A percentile compares a stretch with the other conserved stretches of the same genome.
Evolutionary conservation across 2,113 vertebrate genomes (phyloP).

Genomic region (Bufo bufo): DNA sequence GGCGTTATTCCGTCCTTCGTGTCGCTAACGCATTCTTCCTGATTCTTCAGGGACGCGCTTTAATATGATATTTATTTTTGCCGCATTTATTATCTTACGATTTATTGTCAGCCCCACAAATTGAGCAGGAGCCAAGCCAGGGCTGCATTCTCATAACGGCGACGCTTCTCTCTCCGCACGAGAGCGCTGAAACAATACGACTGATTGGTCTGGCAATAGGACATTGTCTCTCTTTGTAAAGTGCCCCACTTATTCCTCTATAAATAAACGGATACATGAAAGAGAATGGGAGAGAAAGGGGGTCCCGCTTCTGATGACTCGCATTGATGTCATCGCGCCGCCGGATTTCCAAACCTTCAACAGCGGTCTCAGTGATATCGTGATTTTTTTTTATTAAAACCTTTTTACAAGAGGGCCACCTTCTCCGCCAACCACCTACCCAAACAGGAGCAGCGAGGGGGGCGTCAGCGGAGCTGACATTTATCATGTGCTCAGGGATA

Average conservation of each 20-base stretch:
- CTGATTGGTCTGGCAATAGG: constrained; percentile 44
- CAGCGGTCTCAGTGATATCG: constrained; percentile 26
- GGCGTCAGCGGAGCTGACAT: constrained; percentile 23
- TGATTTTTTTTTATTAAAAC: constrained; percentile 48
- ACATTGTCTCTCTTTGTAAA: constrained; percentile 17
- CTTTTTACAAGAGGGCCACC: constrained; percentile 17
- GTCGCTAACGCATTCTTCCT: background rate
- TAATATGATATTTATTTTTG: constrained; percentile 21
- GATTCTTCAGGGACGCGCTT: background rate
- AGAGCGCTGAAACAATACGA: constrained; percentile 37
- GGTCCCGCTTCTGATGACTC: background rate
- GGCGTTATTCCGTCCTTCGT: background rate
- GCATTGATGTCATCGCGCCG: background rate
- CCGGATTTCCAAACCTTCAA: constrained; percentile 9
- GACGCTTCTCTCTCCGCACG: background rate
- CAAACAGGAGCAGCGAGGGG: background rate
- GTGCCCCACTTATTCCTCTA: constrained; percentile 44
- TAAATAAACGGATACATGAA: constrained; percentile 31
- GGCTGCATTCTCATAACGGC: constrained; percentile 24
- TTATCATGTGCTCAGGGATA: constrained; percentile 34
- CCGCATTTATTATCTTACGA: background rate
- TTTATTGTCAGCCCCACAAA: constrained; percentile 24
- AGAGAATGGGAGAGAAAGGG: background rate
- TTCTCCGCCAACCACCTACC: constrained; percentile 2
- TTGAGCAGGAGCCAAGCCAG: constrained; percentile 3